phyloP scores from a whole-genome alignment of 1,140 invertebrate species.

The Fopius arisanus region DNA sequence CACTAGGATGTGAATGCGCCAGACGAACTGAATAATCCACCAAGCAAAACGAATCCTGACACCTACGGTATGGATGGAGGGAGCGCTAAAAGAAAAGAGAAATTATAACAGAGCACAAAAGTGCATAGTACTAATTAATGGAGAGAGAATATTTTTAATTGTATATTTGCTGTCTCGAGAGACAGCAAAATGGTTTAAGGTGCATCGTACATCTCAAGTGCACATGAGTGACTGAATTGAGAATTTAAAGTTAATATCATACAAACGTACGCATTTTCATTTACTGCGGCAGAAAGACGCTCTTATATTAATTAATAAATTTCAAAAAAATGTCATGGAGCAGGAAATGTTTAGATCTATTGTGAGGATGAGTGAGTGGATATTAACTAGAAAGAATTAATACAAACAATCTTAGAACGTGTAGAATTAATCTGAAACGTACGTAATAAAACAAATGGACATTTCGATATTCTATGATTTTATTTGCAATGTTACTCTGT shows the following conservation, averaged over 20 bases:
- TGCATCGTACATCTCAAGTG: background rate
- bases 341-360: background rate
- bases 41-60: background rate
- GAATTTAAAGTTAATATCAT: background rate
- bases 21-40: background rate
- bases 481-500: background rate
- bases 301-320: background rate
- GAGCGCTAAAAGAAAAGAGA: background rate
- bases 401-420: background rate
- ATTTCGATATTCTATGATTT: background rate
- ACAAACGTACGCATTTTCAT: background rate
- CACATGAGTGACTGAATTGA: background rate
- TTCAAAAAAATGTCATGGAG: background rate
- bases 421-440: background rate
- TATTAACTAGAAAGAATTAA: background rate
- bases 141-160: background rate
- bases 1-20: constrained; percentile 9
- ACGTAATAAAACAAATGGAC: background rate
- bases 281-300: background rate
- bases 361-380: background rate
- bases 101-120: background rate
- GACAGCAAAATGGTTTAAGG: background rate
- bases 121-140: background rate
- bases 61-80: background rate
- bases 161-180: background rate